Conservation (phyloP, 2,888 invertebrate genomes). For the Netelia virgata region DNA sequence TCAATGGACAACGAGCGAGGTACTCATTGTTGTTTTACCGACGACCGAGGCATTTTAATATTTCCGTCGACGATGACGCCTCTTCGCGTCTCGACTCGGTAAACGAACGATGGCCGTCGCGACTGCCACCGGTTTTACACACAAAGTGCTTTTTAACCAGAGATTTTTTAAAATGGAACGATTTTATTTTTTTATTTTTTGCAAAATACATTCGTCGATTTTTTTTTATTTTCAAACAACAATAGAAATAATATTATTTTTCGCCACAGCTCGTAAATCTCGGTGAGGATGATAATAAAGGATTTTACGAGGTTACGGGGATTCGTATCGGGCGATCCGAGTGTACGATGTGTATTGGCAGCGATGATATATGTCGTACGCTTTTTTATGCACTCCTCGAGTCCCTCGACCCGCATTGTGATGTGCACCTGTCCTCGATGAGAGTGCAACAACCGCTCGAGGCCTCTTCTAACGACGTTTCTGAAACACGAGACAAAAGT, state of each 20-base stretch:
- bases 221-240: too few species aligned
- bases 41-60: slow-evolving; percentile 81
- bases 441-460: slow-evolving; percentile 60
- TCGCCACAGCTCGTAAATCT: not conserved
- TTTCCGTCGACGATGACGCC: slow-evolving; percentile 76
- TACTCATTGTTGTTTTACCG: slow-evolving; percentile 79
- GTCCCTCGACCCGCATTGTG: slow-evolving; percentile 56
- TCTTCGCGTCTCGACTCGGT: slow-evolving; percentile 20
- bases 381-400: slow-evolving; percentile 16
- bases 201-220: not conserved
- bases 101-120: slow-evolving; percentile 66
- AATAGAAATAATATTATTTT: too few species aligned
- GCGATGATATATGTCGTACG: slow-evolving; percentile 28
- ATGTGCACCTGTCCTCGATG: slow-evolving; percentile 56
- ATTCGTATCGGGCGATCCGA: not conserved
- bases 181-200: not conserved
- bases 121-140: slow-evolving; percentile 75
- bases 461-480: slow-evolving; percentile 29
- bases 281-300: not conserved
- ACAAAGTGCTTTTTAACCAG: not conserved
- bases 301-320: not conserved
- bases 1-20: slow-evolving; percentile 42
- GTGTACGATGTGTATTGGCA: not conserved
- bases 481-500: too few species aligned
- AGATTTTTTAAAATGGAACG: too few species aligned